These are phyloP conservation scores for Ylistrum balloti DNA, from an alignment of 1,140 invertebrate genomes.

Conservation along the genomic window DNA sequence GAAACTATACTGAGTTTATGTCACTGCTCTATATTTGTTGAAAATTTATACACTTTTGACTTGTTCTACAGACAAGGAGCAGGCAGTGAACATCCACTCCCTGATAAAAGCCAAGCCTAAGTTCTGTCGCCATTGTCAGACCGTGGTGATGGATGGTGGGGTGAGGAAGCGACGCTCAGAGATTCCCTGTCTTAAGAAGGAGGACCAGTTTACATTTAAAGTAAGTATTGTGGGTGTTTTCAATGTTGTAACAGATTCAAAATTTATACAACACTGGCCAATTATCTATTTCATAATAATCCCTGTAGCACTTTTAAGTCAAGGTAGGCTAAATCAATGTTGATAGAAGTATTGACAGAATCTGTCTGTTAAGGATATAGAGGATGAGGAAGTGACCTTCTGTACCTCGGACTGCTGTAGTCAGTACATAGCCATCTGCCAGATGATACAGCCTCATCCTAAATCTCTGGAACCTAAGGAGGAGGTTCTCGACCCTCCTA, in stretches of 20 bases:
- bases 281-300: no score
- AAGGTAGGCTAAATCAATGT: no score
- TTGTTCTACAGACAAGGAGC: slow-evolving; percentile 84
- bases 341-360: no score
- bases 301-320: no score
- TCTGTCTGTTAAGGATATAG: no score
- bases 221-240: slow-evolving; percentile 2
- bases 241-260: no score
- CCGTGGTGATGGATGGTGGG: slow-evolving; percentile 89
- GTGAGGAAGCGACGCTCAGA: slow-evolving; percentile 92
- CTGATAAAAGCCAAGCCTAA: slow-evolving; percentile 92
- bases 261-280: no score
- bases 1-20: no score
- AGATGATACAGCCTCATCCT: slow-evolving; percentile 79
- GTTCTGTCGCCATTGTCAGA: slow-evolving; percentile 95
- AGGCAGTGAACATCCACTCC: slow-evolving; percentile 90
- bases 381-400: slow-evolving; percentile 85
- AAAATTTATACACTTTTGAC: slow-evolving; percentile 80
- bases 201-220: slow-evolving; percentile 79
- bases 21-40: no score
- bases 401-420: slow-evolving; percentile 93
- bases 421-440: slow-evolving; percentile 89
- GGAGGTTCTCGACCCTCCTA: slow-evolving; percentile 71
- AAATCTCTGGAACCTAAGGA: slow-evolving; percentile 73
- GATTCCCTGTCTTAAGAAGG: slow-evolving; percentile 84